Base-by-base conservation (phyloP, 2,888 invertebrate species). In the Sinhomidia bicolor region DNA sequence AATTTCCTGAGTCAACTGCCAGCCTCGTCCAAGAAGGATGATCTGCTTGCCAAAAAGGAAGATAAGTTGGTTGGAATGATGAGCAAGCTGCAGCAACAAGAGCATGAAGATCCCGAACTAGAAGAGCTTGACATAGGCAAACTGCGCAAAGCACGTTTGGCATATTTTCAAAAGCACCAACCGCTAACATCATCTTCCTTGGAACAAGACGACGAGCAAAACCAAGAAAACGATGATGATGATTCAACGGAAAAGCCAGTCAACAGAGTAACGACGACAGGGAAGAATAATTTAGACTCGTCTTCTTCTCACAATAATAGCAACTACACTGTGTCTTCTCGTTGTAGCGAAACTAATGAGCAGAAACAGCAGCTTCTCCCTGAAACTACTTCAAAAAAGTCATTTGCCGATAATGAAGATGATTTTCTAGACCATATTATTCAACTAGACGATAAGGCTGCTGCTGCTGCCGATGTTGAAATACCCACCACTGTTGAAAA, bases 101-200 rank as follows among this genome's bases (percentile, higher is more conserved):
- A 36, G 36, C 36, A 36, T 36, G 89, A 90, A 47, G 86, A 90
- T 54, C 90, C 89, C n/a, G 88, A 87, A 51, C 88, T 88, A 7
- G 91, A 91, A 23, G 90, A 91, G 85, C 76, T 92, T 26, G 92
- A 93, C 90, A 88, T 93, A 3, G 93, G 93, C 76, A 93, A 93
- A 92, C 91, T 94, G 12, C 91, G 94, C 82, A 93, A 93, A 91
- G 94, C 93, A 41, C 92, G 94, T 74, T 83, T 94, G 54, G 93
- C 93, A 36, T 93, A 93, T 91, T 94, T 94, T 91, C 91, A 91
- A 76, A 91, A 90, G 81, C 87, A 83, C 23, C 44, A 62, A 36
- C 83, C 47, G n/a, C 12, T 47, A 76, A 83, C 76, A 47, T 26
- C 74, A 26, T 2, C 44, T 20, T 23, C 81, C 1, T 26, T 26